Percentiles rank a stretch among this genome's conserved stretches.
phyloP scores from a whole-genome alignment of 92 coral and sea anemone genomes.

The Virgularia gustaviana region DNA sequence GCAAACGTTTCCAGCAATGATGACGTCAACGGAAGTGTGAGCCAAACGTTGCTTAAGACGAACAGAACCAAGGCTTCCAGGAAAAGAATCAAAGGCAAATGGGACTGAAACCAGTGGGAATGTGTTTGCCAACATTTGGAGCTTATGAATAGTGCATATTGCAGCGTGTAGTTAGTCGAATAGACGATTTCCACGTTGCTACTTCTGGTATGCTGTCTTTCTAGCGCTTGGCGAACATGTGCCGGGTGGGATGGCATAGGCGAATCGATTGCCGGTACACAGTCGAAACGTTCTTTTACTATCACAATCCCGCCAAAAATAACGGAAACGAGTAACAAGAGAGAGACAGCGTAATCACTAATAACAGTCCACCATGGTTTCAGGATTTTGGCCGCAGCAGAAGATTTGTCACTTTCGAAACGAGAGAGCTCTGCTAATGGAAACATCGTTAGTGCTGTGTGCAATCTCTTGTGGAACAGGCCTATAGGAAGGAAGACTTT shows the following conservation, averaged over 20 bases:
- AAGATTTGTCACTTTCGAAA: too few relatives aligned
- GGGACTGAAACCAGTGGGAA: constrained; percentile 38
- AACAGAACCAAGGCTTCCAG: constrained; percentile 31
- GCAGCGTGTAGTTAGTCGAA: too few relatives aligned
- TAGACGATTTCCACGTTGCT: too few relatives aligned
- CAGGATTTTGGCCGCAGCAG: background rate
- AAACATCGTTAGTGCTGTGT: too few relatives aligned
- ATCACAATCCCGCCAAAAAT: background rate
- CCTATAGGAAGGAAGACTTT: too few relatives aligned
- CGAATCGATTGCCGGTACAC: constrained; percentile 1
- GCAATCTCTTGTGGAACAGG: too few relatives aligned
- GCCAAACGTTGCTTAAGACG: constrained; percentile 46
- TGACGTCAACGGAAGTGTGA: constrained; percentile 40
- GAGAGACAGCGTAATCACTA: background rate
- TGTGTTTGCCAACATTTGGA: constrained; percentile 36
- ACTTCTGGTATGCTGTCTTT: too few relatives aligned
- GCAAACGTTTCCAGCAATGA: constrained; percentile 39
- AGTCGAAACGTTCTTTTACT: background rate
- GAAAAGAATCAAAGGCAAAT: constrained; percentile 43
- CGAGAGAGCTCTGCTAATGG: too few relatives aligned
- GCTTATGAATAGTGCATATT: constrained; percentile 35
- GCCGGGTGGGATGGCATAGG: too few relatives aligned
- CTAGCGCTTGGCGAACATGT: too few relatives aligned
- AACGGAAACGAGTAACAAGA: background rate
- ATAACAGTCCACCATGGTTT: background rate